Conservation (phyloP, 2,797 vertebrate species). For the Siniperca obscura region DNA sequence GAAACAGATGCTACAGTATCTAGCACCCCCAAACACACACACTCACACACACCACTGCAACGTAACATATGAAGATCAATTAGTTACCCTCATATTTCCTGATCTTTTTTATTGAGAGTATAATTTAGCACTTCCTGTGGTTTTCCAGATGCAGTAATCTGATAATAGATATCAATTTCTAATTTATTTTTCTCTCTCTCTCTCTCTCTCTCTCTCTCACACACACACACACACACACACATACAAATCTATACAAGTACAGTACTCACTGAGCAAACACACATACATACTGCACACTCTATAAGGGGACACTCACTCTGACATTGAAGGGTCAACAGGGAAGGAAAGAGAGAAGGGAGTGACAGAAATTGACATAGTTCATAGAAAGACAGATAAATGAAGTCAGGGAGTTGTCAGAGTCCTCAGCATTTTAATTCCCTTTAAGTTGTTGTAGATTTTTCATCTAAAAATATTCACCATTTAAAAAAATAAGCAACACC, state of each 20-base stretch:
- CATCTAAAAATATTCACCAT: neutral
- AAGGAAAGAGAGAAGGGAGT: neutral
- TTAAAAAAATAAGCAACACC: neutral
- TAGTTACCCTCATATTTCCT: slow-evolving; percentile 35
- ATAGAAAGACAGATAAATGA: neutral
- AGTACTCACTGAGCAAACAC: too few relatives aligned
- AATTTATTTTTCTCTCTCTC: slow-evolving; percentile 12
- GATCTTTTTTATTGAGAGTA: slow-evolving; percentile 39
- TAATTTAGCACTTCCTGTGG: slow-evolving; percentile 41
- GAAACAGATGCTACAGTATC: slow-evolving; percentile 43
- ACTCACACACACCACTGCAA: slow-evolving; percentile 7
- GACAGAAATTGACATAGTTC: neutral
- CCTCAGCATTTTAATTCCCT: neutral
- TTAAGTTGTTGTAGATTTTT: neutral
- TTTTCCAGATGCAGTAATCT: slow-evolving; percentile 26
- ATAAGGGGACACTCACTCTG: neutral
- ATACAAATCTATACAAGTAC: neutral
- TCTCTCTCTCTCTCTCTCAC: neutral
- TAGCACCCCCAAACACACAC: neutral
- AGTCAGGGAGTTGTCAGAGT: neutral
- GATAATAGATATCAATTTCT: slow-evolving; percentile 55
- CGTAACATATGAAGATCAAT: slow-evolving; percentile 45
- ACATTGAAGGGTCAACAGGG: neutral
- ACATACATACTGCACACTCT: neutral
- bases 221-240: neutral